Evolutionary conservation across 2,888 invertebrate species (phyloP).

Genomic region (Andrena fulva): DNA sequence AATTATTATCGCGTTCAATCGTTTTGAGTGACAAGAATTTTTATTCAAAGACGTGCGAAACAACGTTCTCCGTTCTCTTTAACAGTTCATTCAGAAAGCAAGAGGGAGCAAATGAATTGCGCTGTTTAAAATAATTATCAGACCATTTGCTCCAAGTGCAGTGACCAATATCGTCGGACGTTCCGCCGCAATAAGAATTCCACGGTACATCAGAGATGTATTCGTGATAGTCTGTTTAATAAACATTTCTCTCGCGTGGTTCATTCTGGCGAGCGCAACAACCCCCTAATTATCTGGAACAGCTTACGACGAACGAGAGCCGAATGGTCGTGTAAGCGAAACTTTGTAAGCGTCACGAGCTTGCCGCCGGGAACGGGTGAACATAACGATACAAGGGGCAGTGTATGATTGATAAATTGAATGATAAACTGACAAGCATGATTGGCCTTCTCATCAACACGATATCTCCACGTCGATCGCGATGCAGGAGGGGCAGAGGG

Average conservation of each 20-base stretch:
- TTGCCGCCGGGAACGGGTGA: not conserved
- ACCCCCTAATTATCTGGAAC: conserved; percentile 7
- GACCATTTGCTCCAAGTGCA: too few species aligned
- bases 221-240: not conserved
- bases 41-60: too few species aligned
- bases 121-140: too few species aligned
- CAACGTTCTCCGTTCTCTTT: too few species aligned
- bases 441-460: conserved; percentile 47
- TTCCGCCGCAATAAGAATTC: not conserved
- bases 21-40: too few species aligned
- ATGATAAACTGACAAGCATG: conserved; percentile 48
- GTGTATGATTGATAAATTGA: conserved; percentile 48
- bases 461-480: conserved; percentile 42
- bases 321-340: not conserved
- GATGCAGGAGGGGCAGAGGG: not conserved
- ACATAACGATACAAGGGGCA: not conserved
- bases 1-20: too few species aligned
- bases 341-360: not conserved
- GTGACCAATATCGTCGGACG: too few species aligned
- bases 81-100: too few species aligned
- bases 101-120: too few species aligned
- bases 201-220: not conserved
- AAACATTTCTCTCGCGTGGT: not conserved
- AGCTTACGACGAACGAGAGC: not conserved
- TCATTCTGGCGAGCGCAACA: not conserved